Evolutionary conservation across 2,888 invertebrate species (phyloP), one percentile per base, ranked within the genome.

Genomic region (Neoscelio sp.): DNA sequence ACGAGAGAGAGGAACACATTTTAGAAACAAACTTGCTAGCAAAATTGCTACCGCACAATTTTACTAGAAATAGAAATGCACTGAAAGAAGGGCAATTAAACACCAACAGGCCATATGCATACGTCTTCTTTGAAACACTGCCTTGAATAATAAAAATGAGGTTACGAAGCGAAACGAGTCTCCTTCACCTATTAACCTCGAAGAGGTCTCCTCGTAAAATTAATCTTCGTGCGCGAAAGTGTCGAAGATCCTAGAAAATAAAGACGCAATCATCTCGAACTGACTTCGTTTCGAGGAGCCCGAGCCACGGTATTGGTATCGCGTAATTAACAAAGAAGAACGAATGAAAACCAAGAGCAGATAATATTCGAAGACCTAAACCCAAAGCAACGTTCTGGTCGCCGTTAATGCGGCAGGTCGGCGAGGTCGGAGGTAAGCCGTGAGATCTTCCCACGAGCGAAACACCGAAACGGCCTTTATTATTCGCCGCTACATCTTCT

Each of bases 391-490:
- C 68, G 54, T 56, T 80, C 78, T 78, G 75, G 78, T 75, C 67
- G 80, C 71, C 71, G 80, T 78, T 80, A 80, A 80, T 73, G 80
- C 78, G 78, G 67, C 78, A 73, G 80, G 80, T 80, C 80, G 80
- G 62, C 73, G 81, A 83, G 86, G 86, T 87, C 86, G 82, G 78
- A 86, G 87, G 85, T 87, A 83, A 83, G 77, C 86, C 87, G 87
- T 87, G 88, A 86, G 87, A 88, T 86, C 85, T 87, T 88, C 88
- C 87, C 88, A 87, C 87, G 87, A 85, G 83, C 82, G 68, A 78
- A 82, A 83, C 79, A 76, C 80, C 81, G 73, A 81, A 81, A 81
- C 74, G 74, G 81, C 81, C 70, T 81, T 81, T 81, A 81, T 81
- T 78, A 81, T 81, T 81, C 74, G 81, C 81, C 81, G 81, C 81